A percentile compares a stretch with the other conserved stretches of the same genome.
Evolutionary conservation across 2,113 vertebrate genomes (phyloP).

Genomic region (Pseudorasbora parva): DNA sequence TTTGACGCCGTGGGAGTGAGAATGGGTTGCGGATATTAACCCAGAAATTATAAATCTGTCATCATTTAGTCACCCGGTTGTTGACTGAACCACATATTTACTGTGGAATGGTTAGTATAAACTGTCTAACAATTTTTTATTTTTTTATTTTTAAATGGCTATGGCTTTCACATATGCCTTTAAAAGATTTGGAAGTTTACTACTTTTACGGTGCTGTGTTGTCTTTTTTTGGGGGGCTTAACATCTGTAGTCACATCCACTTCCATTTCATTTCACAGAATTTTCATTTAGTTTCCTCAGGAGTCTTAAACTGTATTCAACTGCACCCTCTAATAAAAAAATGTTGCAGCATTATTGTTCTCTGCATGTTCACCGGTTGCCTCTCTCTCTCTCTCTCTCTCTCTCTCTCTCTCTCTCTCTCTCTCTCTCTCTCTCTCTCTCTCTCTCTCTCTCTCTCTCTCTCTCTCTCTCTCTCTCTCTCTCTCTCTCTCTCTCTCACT

Average conservation of each 20-base stretch:
- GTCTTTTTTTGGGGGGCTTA: neutral
- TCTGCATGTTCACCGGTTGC: neutral
- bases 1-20: too few relatives aligned
- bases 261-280: slow-evolving; percentile 1
- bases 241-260: neutral
- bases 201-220: neutral
- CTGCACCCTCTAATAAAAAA: neutral
- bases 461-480: too few relatives aligned
- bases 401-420: slow-evolving; percentile 2
- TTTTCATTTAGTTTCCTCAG: neutral
- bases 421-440: slow-evolving; percentile 12
- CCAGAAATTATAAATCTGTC: neutral
- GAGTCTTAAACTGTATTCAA: slow-evolving; percentile 3
- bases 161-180: neutral
- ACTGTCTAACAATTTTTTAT: neutral
- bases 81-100: neutral
- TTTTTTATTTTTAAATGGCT: too few relatives aligned
- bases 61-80: neutral
- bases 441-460: neutral
- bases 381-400: slow-evolving; percentile 4
- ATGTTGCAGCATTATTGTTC: neutral
- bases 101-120: neutral
- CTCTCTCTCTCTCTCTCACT: neutral
- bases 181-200: neutral
- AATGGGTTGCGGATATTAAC: too few relatives aligned